Percentiles rank a stretch among this genome's conserved stretches.
phyloP scores from a whole-genome alignment of 2,888 invertebrate genomes.

The Escarpia spicata region DNA sequence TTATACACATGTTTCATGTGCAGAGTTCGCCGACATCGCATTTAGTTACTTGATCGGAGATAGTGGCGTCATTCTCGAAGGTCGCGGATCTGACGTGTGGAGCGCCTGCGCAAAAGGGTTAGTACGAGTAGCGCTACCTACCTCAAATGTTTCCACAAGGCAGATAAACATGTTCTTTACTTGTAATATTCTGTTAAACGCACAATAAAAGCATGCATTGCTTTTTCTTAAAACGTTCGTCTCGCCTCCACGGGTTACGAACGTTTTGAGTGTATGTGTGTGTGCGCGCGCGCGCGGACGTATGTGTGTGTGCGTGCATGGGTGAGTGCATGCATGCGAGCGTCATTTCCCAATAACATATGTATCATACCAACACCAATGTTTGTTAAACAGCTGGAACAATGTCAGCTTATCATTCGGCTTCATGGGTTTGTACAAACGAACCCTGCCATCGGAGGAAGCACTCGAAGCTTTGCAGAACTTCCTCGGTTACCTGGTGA shows the following conservation, averaged over 20 bases:
- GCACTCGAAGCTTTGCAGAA: not conserved
- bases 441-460: not conserved
- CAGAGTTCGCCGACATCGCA: not conserved
- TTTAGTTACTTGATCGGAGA: not conserved
- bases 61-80: not conserved
- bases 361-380: not conserved
- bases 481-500: not conserved
- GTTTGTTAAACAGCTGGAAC: not conserved
- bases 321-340: not conserved
- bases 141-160: no score
- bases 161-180: no score
- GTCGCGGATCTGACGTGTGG: not conserved
- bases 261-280: no score
- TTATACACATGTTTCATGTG: not conserved
- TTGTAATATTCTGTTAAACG: no score
- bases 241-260: no score
- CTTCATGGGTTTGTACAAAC: slow-evolving; percentile 1
- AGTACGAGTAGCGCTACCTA: not conserved
- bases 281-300: no score
- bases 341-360: not conserved
- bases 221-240: no score
- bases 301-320: no score
- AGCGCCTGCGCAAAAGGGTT: not conserved
- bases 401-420: not conserved
- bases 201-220: no score